Evolutionary conservation across 1,140 invertebrate genomes (phyloP).

Genomic region (Musca vetustissima): DNA sequence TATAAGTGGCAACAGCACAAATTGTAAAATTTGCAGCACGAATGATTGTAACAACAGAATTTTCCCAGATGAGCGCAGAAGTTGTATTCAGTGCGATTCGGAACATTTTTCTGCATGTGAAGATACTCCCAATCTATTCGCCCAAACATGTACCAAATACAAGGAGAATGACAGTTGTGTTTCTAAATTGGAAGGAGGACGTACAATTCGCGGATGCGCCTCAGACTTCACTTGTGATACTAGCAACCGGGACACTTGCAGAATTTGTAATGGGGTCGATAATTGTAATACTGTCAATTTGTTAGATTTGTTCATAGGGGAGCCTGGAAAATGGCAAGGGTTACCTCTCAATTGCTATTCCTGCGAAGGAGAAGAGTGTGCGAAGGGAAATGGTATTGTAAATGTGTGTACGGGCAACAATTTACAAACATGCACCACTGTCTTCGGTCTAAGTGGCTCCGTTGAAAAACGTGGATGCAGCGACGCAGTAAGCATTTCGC

Average conservation of each 20-base stretch:
- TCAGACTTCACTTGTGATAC: conserved; percentile 43
- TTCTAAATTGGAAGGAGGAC: conserved; percentile 34
- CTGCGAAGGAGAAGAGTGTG: conserved; percentile 33
- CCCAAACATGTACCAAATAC: conserved; percentile 36
- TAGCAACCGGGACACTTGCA: conserved; percentile 33
- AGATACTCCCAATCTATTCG: conserved; percentile 30
- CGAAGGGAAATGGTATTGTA: not conserved
- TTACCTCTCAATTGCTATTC: conserved; percentile 39
- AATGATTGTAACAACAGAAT: conserved; percentile 38
- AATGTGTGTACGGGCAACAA: conserved; percentile 41
- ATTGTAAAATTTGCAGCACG: conserved; percentile 34
- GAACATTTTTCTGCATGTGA: conserved; percentile 33
- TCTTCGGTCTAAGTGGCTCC: conserved; percentile 32
- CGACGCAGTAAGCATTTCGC: conserved; percentile 32
- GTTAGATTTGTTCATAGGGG: conserved; percentile 36
- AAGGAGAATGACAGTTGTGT: conserved; percentile 36
- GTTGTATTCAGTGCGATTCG: conserved; percentile 47
- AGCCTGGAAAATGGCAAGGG: conserved; percentile 46
- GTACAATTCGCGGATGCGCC: conserved; percentile 41
- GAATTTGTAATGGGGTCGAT: conserved; percentile 31
- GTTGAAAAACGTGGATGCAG: conserved; percentile 44
- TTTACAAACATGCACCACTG: conserved; percentile 43
- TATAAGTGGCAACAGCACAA: conserved; percentile 27
- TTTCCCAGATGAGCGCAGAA: conserved; percentile 38
- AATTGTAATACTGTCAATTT: conserved; percentile 42